A percentile compares a stretch with the other conserved stretches of the same genome.
Conservation (phyloP, 2,113 vertebrate genomes). For the Vanacampus margaritifer region DNA sequence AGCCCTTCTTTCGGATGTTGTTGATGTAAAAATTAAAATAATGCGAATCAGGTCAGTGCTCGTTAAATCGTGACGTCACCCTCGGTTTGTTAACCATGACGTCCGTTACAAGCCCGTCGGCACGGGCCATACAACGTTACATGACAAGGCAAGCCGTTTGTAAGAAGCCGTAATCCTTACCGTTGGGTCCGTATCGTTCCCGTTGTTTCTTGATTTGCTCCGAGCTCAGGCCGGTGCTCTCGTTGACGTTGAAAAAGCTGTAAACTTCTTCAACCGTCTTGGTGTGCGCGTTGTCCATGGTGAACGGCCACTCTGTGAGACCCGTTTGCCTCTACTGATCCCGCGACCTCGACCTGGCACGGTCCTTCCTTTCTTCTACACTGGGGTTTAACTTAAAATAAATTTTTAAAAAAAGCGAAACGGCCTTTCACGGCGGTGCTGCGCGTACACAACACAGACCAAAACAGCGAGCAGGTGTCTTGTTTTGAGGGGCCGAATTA, state of each 20-base stretch:
- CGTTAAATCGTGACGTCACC: conserved; percentile 48
- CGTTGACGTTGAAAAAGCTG: conserved; percentile 88
- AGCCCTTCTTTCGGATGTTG: too few relatives aligned
- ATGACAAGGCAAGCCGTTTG: background rate
- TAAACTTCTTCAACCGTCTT: conserved; percentile 98
- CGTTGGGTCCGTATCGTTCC: conserved; percentile 91
- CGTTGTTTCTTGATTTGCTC: conserved; percentile 93
- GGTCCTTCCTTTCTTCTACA: background rate
- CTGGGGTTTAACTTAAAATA: background rate
- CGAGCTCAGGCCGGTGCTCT: conserved; percentile 90
- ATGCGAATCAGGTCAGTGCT: background rate
- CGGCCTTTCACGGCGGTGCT: too few relatives aligned
- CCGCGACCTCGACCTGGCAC: conserved; percentile 38
- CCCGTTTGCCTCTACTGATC: conserved; percentile 27
- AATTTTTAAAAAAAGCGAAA: background rate
- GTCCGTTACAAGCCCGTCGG: conserved; percentile 12
- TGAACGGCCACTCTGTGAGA: conserved; percentile 56
- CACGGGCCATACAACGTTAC: conserved; percentile 20
- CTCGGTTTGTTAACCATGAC: conserved; percentile 10
- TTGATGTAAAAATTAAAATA: too few relatives aligned
- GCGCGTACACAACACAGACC: background rate
- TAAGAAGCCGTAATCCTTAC: conserved; percentile 68
- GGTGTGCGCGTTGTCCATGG: conserved; percentile 97
- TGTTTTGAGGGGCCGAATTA: conserved; percentile 33
- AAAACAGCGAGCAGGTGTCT: conserved; percentile 1